Conservation (phyloP, 2,113 vertebrate species). For the Alligator sinensis region DNA sequence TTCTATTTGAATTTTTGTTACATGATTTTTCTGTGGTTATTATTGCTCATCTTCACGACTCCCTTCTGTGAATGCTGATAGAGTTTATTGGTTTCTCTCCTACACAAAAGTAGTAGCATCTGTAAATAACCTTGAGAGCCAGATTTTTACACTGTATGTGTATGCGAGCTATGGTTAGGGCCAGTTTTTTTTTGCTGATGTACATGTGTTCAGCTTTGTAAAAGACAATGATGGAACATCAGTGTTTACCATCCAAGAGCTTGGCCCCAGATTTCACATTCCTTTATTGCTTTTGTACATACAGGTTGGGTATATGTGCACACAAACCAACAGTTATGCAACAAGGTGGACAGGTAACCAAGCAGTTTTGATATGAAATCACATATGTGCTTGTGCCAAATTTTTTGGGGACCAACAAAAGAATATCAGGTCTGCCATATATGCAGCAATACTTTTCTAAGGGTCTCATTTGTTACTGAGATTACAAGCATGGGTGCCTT, state of each 20-base stretch:
- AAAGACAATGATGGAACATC: background rate
- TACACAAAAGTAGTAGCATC: background rate
- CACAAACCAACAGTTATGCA: background rate
- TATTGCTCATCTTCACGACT: background rate
- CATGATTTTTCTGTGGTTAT: background rate
- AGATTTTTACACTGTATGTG: background rate
- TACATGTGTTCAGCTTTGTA: no score
- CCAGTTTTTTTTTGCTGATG: background rate
- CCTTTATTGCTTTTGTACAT: background rate
- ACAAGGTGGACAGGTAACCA: background rate
- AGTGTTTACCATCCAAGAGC: background rate
- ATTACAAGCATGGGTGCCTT: background rate
- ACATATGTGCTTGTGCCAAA: background rate
- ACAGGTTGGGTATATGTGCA: background rate
- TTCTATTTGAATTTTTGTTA: background rate
- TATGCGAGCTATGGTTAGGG: background rate
- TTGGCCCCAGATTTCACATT: background rate
- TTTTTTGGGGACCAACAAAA: background rate
- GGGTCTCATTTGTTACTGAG: background rate
- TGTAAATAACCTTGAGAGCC: background rate
- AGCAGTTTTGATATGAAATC: background rate
- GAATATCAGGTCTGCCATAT: background rate
- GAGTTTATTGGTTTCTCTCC: background rate
- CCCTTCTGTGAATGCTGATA: background rate
- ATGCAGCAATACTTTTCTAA: background rate